Percentiles rank a stretch among this genome's conserved stretches.
phyloP scores from a whole-genome alignment of 2,113 vertebrate species.

The Fregetta grallaria region DNA sequence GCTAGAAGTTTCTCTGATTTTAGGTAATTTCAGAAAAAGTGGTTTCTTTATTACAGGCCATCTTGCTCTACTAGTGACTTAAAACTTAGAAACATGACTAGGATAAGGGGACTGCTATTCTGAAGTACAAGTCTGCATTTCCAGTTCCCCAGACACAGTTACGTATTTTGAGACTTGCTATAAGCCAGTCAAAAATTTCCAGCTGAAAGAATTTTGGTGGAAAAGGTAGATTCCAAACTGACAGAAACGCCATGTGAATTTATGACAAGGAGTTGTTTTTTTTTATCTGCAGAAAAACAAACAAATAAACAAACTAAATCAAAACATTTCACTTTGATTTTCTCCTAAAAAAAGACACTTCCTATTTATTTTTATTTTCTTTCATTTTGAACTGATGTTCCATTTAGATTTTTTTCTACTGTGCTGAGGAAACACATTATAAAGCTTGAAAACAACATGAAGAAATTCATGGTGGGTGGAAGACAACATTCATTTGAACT shows the following conservation, averaged over 20 bases:
- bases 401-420: not conserved
- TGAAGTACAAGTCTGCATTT: not conserved
- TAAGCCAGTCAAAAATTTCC: not conserved
- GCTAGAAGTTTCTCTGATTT: not conserved
- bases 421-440: not conserved
- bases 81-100: not conserved
- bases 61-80: not conserved
- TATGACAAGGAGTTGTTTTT: not conserved
- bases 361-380: not conserved
- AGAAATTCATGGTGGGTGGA: constrained; percentile 1
- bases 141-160: not conserved
- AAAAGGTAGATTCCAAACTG: not conserved
- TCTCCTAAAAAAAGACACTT: not conserved
- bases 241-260: not conserved
- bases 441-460: constrained; percentile 11
- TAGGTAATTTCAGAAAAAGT: not conserved
- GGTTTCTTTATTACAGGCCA: not conserved
- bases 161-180: not conserved
- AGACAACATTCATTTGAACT: not conserved
- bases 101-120: not conserved
- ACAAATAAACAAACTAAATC: not conserved
- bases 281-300: not conserved
- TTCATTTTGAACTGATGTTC: not conserved
- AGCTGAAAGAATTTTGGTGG: not conserved
- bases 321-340: not conserved